A percentile compares a stretch with the other conserved stretches of the same genome.
These are phyloP conservation scores for Megalonaias nervosa DNA, from an alignment of 1,140 invertebrate species.

Conservation along the genomic window DNA sequence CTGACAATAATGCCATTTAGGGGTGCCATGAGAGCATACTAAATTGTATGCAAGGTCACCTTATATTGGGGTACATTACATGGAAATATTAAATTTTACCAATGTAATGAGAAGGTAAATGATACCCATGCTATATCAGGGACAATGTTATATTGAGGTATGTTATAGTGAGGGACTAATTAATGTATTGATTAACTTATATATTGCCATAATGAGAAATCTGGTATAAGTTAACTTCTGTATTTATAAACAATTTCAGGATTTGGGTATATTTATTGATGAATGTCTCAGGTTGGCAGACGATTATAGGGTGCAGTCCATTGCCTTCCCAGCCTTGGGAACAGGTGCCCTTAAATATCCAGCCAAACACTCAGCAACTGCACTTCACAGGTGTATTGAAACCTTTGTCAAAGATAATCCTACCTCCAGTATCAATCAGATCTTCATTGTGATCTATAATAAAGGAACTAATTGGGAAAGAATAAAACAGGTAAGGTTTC, in stretches of 20 bases:
- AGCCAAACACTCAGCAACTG: conserved; percentile 17
- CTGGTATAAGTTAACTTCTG: no score
- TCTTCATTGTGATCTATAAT: conserved; percentile 30
- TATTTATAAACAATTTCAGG: conserved; percentile 31
- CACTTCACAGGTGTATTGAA: conserved; percentile 26
- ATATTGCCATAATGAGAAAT: no score
- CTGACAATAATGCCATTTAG: no score
- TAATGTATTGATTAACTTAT: no score
- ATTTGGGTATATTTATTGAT: conserved; percentile 30
- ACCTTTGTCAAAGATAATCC: conserved; percentile 20
- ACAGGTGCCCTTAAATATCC: conserved; percentile 37
- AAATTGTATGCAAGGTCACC: no score
- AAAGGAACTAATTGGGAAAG: conserved; percentile 1
- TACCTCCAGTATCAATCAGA: background rate
- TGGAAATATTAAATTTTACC: no score
- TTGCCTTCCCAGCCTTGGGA: conserved; percentile 43
- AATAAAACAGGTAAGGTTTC: conserved; percentile 14
- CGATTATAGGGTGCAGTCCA: conserved; percentile 13
- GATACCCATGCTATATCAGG: no score
- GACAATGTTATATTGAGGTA: no score
- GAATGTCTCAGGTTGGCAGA: conserved; percentile 39
- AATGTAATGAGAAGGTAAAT: no score
- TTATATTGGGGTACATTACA: no score
- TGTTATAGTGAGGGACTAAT: no score
- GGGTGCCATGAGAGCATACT: no score